Base-by-base conservation (phyloP, 2,888 invertebrate species). In the Diplolepis rosae region DNA sequence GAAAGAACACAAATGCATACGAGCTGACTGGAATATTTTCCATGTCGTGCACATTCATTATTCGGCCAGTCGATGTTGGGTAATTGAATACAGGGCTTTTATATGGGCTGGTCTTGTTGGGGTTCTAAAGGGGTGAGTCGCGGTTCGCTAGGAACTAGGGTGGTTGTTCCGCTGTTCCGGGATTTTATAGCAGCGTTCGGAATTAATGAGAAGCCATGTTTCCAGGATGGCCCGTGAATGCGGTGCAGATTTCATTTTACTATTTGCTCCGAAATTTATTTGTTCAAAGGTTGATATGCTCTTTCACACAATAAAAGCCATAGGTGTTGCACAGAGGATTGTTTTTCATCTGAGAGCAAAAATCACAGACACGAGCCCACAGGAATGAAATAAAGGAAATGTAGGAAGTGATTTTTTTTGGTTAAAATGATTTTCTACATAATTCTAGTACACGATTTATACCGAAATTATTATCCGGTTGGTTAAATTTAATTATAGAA, bases 81-180 rank as follows among this genome's bases (percentile, higher is more conserved):
- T 84, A 84, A 84, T 84, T 84, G 83, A 84, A 84, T 84, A 84
- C 82, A 82, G 82, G 77, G 79, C 80, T 79, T 82, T 81, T 80
- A 82, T 83, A 82, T 77, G 79, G 42, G 68, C 65, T 70, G 61
- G 54, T 52, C 42, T 50, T 50, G 32, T 18, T 13, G 50, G 68
- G 48, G 39, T 24, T 52, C 51, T 50, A 39, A 7, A 48, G 48
- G 65, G 66, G 45, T 51, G 54, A 66, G 71, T 66, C 48, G 61
- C 66, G 72, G 52, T 65, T 67, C 61, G 69, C 69, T 70, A 71
- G 72, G 79, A 73, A 73, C 67, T 70, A 66, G 70, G 76, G 77
- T 79, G 79, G 76, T 79, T 83, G 79, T 82, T 79, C 78, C 67
- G 75, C 75, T 79, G 77, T 79, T 78, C 80, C 77, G 78, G 76